A percentile compares a stretch with the other conserved stretches of the same genome.
These are phyloP conservation scores for Trichechus manatus DNA, from an alignment of 2,113 vertebrate genomes.

Conservation along the genomic window DNA sequence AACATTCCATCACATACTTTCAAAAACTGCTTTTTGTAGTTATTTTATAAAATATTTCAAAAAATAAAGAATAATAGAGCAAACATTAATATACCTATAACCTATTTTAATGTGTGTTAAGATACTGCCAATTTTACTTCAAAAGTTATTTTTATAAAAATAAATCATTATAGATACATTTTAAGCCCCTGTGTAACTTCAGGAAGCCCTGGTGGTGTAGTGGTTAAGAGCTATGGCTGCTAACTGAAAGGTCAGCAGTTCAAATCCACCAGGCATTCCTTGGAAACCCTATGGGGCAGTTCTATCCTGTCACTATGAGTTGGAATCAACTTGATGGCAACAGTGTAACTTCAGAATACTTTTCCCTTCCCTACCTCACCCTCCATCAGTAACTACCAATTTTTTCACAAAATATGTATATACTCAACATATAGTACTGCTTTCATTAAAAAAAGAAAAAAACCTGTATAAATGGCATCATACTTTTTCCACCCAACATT, in stretches of 20 bases:
- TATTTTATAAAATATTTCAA: constrained; percentile 1
- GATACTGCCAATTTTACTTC: neutral
- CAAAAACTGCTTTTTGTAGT: neutral
- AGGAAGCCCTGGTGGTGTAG: too few relatives aligned
- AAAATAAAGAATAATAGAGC: constrained; percentile 12
- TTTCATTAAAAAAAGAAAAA: neutral
- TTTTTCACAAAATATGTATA: neutral
- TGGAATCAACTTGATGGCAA: too few relatives aligned
- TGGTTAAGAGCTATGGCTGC: too few relatives aligned
- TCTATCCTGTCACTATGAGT: too few relatives aligned
- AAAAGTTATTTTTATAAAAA: constrained; percentile 33
- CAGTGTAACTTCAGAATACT: neutral
- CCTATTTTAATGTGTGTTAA: neutral
- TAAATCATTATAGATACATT: neutral
- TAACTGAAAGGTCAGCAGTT: too few relatives aligned
- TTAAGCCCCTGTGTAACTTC: neutral
- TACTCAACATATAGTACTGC: neutral
- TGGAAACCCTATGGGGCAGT: too few relatives aligned
- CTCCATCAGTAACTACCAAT: neutral
- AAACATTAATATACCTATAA: neutral
- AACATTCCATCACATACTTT: neutral
- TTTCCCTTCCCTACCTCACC: neutral
- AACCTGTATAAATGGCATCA: neutral
- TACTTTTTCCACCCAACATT: neutral
- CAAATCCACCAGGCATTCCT: too few relatives aligned